These are phyloP conservation scores for Spatula clypeata DNA, from an alignment of 2,797 vertebrate species.

Conservation along the genomic window DNA sequence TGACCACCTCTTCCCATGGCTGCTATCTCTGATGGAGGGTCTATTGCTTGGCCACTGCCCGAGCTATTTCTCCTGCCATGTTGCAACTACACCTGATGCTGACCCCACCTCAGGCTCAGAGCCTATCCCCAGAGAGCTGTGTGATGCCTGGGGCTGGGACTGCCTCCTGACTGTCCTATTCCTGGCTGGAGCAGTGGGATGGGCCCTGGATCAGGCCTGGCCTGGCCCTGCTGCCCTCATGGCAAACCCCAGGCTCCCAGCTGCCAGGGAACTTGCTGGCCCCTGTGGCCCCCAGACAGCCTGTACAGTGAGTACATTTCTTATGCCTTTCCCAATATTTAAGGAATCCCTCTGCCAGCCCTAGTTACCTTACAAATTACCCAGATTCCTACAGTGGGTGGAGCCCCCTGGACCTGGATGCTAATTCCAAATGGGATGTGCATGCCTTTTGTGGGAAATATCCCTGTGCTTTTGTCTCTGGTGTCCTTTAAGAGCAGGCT, in stretches of 20 bases:
- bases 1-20: too few relatives aligned
- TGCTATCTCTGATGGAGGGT: too few relatives aligned
- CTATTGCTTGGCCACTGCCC: too few relatives aligned
- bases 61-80: too few relatives aligned
- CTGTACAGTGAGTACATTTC: background rate
- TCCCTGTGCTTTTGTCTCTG: background rate
- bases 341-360: background rate
- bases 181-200: background rate
- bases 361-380: background rate
- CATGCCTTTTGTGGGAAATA: background rate
- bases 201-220: background rate
- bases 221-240: background rate
- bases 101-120: background rate
- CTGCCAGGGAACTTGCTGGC: background rate
- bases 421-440: background rate
- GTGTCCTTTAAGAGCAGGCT: background rate
- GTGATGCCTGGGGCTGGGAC: rapidly evolving
- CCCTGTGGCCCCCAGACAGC: rapidly evolving
- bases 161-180: background rate
- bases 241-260: background rate
- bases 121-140: background rate
- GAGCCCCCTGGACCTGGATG: background rate
- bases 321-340: background rate
- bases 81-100: background rate
- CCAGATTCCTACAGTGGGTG: background rate